These are phyloP conservation scores for Neoarius graeffei DNA, from an alignment of 2,113 vertebrate species.

Conservation along the genomic window DNA sequence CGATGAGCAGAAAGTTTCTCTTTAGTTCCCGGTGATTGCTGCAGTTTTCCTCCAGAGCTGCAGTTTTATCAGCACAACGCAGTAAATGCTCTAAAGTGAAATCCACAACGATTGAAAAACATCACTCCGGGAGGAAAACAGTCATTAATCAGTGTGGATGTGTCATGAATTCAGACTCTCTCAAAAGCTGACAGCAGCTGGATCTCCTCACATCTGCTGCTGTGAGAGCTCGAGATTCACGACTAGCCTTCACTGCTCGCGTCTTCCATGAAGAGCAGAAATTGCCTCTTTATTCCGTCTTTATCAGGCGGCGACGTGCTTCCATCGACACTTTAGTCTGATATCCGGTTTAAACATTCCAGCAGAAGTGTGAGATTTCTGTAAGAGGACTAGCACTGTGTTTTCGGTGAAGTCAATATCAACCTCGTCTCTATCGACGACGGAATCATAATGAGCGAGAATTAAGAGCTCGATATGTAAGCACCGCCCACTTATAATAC, in stretches of 20 bases:
- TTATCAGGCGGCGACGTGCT: background rate
- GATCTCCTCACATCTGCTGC: conserved; percentile 36
- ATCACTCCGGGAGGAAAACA: conserved; percentile 39
- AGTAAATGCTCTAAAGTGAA: conserved; percentile 7
- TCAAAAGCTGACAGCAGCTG: conserved; percentile 42
- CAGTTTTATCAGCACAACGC: conserved; percentile 20
- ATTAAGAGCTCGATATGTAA: no score
- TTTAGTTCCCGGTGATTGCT: background rate
- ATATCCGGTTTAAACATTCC: background rate
- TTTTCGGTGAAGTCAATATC: background rate
- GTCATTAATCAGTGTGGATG: conserved; percentile 42
- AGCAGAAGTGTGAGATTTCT: background rate
- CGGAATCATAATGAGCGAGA: background rate
- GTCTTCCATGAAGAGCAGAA: conserved; percentile 7
- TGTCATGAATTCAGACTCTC: conserved; percentile 20
- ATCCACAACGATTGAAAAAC: conserved; percentile 19
- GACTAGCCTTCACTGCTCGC: background rate
- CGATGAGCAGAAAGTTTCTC: background rate
- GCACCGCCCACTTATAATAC: background rate
- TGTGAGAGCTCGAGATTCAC: conserved; percentile 22
- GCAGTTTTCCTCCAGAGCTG: background rate
- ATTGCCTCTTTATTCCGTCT: background rate
- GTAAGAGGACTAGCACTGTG: background rate
- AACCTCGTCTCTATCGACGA: background rate
- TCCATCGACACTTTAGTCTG: background rate